phyloP scores from a whole-genome alignment of 2,113 vertebrate species.

The Alexandromys fortis region DNA sequence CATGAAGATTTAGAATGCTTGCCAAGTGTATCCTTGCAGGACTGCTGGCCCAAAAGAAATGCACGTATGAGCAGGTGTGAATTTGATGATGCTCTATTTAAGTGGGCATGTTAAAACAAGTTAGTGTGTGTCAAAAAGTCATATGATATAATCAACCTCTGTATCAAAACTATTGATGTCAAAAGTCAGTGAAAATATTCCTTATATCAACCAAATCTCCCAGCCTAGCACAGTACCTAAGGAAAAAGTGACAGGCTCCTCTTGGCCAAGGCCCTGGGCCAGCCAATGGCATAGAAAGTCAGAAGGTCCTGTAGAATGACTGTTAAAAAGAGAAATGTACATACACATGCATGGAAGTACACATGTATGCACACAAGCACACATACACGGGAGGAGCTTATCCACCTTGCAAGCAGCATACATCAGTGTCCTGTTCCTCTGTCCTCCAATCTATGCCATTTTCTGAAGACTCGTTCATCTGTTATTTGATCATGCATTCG shows the following conservation, averaged over 20 bases:
- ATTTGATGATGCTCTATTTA: neutral
- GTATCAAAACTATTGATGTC: neutral
- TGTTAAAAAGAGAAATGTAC: neutral
- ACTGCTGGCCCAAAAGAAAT: neutral
- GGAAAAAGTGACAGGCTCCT: neutral
- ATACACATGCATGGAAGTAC: neutral
- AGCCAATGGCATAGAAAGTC: neutral
- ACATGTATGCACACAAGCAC: neutral
- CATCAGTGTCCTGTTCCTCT: neutral
- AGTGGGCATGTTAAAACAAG: conserved; percentile 47
- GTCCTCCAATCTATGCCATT: neutral
- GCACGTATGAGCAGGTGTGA: neutral
- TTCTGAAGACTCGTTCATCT: neutral
- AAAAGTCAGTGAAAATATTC: neutral
- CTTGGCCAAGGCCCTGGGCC: rapidly evolving
- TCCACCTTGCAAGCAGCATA: neutral
- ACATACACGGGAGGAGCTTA: neutral
- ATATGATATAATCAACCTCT: conserved; percentile 38
- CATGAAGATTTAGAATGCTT: neutral
- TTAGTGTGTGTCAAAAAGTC: neutral
- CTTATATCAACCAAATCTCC: neutral
- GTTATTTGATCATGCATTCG: neutral
- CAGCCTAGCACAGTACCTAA: neutral
- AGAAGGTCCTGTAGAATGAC: neutral
- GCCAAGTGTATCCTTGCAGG: neutral